Conservation (phyloP, 2,113 vertebrate species). For the Alethe diademata region DNA sequence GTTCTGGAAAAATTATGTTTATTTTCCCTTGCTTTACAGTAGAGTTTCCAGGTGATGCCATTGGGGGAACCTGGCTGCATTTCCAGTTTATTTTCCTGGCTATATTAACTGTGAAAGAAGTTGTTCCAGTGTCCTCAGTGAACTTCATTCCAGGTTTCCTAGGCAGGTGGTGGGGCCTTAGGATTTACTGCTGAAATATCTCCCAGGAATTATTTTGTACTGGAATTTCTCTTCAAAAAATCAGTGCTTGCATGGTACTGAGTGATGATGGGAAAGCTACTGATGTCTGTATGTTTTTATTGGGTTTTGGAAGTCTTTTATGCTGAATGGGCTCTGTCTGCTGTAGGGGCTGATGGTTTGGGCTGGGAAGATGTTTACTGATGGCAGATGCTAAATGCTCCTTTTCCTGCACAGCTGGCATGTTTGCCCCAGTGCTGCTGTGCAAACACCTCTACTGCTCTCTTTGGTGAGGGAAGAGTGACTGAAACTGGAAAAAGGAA, state of each 20-base stretch:
- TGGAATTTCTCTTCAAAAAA: neutral
- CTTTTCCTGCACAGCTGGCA: neutral
- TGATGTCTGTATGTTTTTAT: neutral
- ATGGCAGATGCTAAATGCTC: neutral
- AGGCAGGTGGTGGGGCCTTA: neutral
- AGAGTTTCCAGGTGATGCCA: neutral
- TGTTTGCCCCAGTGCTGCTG: rapidly evolving
- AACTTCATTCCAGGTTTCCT: neutral
- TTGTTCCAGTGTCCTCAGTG: neutral
- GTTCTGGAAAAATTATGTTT: neutral
- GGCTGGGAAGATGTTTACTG: neutral
- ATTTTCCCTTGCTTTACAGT: neutral
- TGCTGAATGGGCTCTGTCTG: neutral
- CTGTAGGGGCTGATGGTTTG: neutral
- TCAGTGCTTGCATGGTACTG: rapidly evolving
- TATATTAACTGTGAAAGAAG: neutral
- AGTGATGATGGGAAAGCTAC: neutral
- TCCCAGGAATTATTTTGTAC: neutral
- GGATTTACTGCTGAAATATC: neutral
- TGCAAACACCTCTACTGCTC: neutral
- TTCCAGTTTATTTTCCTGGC: neutral
- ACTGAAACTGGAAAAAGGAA: neutral
- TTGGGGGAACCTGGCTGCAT: neutral
- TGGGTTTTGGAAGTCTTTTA: neutral
- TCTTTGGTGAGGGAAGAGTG: neutral